These are phyloP conservation scores for Chloebia gouldiae DNA, from an alignment of 2,113 vertebrate species.

Conservation along the genomic window DNA sequence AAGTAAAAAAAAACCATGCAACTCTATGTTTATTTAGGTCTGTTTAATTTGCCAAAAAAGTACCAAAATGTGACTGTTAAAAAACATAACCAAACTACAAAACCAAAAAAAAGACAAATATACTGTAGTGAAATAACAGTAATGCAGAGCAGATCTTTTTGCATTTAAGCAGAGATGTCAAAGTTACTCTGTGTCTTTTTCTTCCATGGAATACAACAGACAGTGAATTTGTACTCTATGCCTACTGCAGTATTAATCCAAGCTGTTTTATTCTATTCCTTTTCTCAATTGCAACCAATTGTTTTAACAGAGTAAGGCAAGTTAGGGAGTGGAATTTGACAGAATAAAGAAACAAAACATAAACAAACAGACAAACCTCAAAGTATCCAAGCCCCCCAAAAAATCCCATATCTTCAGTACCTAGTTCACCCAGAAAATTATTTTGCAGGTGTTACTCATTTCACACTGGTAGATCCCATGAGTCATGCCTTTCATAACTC, in stretches of 20 bases:
- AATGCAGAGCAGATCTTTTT: background rate
- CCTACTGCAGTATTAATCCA: background rate
- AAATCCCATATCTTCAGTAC: background rate
- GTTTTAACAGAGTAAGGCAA: background rate
- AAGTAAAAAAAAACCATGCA: fast-evolving
- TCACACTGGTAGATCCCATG: background rate
- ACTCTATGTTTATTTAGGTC: background rate
- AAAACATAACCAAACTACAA: background rate
- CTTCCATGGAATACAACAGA: background rate
- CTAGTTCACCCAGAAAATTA: background rate
- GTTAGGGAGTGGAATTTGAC: background rate
- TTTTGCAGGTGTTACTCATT: background rate
- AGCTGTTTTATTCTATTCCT: background rate
- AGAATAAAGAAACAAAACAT: background rate
- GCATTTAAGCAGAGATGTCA: background rate
- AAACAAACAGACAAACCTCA: background rate
- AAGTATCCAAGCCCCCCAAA: background rate
- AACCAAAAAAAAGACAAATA: background rate
- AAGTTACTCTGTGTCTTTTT: background rate
- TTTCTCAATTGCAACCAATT: background rate
- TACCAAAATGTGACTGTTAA: background rate
- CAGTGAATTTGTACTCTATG: background rate
- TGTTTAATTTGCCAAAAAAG: background rate
- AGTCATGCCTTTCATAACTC: background rate
- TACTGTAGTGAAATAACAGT: background rate